Evolutionary conservation across 1,140 invertebrate genomes (phyloP), one percentile per base, ranked within the genome.

Genomic region (Ostrea denselamellosa): DNA sequence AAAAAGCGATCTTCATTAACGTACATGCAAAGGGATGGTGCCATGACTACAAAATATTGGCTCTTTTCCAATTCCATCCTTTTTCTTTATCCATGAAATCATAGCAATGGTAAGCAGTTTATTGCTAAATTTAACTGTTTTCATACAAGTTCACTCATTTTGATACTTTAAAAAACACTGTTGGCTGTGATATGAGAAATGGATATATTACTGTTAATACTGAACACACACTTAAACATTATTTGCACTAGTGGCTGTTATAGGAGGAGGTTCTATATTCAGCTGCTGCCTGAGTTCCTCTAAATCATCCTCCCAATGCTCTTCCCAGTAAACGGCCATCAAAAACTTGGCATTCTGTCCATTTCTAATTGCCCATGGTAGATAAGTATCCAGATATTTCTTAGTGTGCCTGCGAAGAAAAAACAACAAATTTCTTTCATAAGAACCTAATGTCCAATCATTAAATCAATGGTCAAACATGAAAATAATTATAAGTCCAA

Each of bases 281-380:
- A 96, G 90, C 87, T 95, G 91, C 77, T 95, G 95, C 90, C 97
- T 96, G 90, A 99, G 96, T 34, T 99, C 97, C 83, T 95, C 92
- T 8, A 99, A 94, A 58, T 97, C 95, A 95, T 98, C 97, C 83
- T 99, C 97, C 98, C 98, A 99, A 89, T 98, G 96, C 95, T 98
- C 97, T 94, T 99, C 98, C 96, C 97, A 99, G 95, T 98, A 99
- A 68, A 99, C 95, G 91, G 96, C 96, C 95, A 98, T 95, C 56
- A 98, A 94, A 94, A 97, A 97, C 89, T 97, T 96, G 19, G 97
- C 96, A 91, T 96, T 96, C 87, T 95, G 96, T 34, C 98, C 98
- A 91, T 97, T 98, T 91, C 96, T 94, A 8, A 99, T 95, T 14
- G 98, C 98, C 98, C 98, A 99, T 0, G 97, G 97, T 71, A 99